Percentiles rank a stretch among this genome's conserved stretches.
These are phyloP conservation scores for Hypsopygia costalis DNA, from an alignment of 2,888 invertebrate genomes.

Conservation along the genomic window DNA sequence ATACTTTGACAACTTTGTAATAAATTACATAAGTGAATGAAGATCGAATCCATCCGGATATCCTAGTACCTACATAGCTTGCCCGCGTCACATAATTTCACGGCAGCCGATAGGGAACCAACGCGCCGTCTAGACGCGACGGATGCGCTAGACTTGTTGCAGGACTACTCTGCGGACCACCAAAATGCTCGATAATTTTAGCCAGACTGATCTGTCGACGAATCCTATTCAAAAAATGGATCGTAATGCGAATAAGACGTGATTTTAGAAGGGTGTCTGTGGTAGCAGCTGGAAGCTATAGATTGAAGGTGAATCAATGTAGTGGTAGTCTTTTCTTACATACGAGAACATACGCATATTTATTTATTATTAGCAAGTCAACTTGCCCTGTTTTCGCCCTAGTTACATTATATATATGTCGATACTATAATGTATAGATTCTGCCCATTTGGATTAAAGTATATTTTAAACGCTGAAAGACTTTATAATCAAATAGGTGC, in stretches of 20 bases:
- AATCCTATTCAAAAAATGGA: conserved; percentile 45
- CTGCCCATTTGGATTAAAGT: too few species aligned
- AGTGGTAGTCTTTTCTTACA: conserved; percentile 41
- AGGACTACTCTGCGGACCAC: conserved; percentile 41
- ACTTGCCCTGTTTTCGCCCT: too few species aligned
- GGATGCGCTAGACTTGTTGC: conserved; percentile 56
- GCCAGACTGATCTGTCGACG: conserved; percentile 48
- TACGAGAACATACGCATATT: too few species aligned
- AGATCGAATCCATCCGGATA: conserved; percentile 46
- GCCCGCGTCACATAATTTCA: conserved; percentile 71
- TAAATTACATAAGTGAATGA: conserved; percentile 40
- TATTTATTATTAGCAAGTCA: too few species aligned
- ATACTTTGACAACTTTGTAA: conserved; percentile 20
- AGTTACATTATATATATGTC: too few species aligned
- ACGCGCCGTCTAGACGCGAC: conserved; percentile 74
- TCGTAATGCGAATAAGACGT: conserved; percentile 47
- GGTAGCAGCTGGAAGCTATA: conserved; percentile 31
- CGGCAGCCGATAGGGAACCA: conserved; percentile 65
- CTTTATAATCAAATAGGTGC: too few species aligned
- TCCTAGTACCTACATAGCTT: conserved; percentile 36
- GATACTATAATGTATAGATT: too few species aligned
- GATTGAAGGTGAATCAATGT: conserved; percentile 24
- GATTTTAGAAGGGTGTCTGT: conserved; percentile 52
- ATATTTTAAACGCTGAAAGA: too few species aligned
- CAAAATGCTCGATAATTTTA: conserved; percentile 25